Evolutionary conservation across 2,888 invertebrate genomes (phyloP).

Genomic region (Lithophane ornitopus): DNA sequence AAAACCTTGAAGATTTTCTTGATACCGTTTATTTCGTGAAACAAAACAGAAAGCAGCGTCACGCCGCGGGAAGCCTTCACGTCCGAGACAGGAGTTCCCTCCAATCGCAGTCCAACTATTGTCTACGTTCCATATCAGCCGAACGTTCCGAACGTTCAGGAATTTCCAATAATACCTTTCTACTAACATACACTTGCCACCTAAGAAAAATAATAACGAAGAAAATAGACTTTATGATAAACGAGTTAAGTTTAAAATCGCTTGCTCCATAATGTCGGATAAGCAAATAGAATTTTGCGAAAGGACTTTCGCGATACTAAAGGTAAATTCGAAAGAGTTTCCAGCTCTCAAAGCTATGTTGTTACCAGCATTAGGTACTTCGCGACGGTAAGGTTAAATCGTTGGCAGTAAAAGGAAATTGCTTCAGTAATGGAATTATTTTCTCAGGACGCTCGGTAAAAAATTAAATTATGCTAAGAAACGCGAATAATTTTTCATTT

Average conservation of each 20-base stretch:
- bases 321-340: constrained; percentile 88
- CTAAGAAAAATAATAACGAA: constrained; percentile 20
- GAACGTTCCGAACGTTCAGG: constrained; percentile 84
- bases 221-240: constrained; percentile 47
- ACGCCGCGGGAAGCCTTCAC: constrained; percentile 78
- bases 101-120: constrained; percentile 86
- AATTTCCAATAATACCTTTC: constrained; percentile 88
- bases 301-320: constrained; percentile 80
- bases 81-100: constrained; percentile 77
- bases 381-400: constrained; percentile 72
- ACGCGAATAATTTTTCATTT: constrained; percentile 63
- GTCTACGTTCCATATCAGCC: constrained; percentile 83
- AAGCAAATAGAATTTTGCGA: constrained; percentile 70
- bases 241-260: constrained; percentile 66
- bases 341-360: constrained; percentile 79
- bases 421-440: constrained; percentile 79
- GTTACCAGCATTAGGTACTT: constrained; percentile 72
- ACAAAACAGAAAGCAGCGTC: constrained; percentile 73
- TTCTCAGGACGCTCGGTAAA: constrained; percentile 71
- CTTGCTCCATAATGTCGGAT: constrained; percentile 24
- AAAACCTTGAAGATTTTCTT: constrained; percentile 51
- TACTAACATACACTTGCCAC: constrained; percentile 55
- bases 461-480: constrained; percentile 70
- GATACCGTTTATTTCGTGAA: constrained; percentile 62
- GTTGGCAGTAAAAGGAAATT: constrained; percentile 80